Evolutionary conservation across 2,888 invertebrate species (phyloP).

Genomic region (Serripes groenlandicus): DNA sequence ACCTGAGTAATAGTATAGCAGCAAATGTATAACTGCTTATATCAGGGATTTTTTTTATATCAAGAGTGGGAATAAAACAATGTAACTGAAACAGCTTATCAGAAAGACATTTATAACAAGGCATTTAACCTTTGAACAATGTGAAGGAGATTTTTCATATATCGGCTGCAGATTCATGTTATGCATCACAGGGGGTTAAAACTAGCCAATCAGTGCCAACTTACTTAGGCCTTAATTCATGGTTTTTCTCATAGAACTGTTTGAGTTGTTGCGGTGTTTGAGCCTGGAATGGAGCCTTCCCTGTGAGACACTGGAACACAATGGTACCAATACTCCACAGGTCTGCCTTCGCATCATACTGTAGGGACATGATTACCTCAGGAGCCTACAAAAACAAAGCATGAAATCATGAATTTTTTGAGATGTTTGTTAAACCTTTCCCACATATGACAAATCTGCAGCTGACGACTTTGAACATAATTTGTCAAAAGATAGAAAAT

Average conservation of each 20-base stretch:
- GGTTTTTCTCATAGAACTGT: conserved; percentile 97
- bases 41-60: too few relatives aligned
- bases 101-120: too few relatives aligned
- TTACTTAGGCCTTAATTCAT: conserved; percentile 87
- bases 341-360: conserved; percentile 99
- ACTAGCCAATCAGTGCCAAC: too few relatives aligned
- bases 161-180: too few relatives aligned
- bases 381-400: conserved; percentile 91
- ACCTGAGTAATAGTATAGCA: too few relatives aligned
- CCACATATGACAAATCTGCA: background rate
- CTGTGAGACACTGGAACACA: conserved; percentile 98
- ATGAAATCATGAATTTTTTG: background rate
- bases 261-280: conserved; percentile 99
- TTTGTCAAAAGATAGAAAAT: background rate
- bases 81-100: too few relatives aligned
- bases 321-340: conserved; percentile 99
- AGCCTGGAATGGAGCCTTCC: conserved; percentile 99
- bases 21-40: too few relatives aligned
- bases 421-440: background rate
- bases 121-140: too few relatives aligned
- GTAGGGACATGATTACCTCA: conserved; percentile 99
- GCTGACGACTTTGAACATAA: background rate
- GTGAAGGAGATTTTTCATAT: too few relatives aligned
- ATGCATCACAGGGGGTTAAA: too few relatives aligned
- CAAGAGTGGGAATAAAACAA: too few relatives aligned